Base-by-base conservation (phyloP, 2,113 vertebrate genomes). In the Phyllopteryx taeniolatus region DNA sequence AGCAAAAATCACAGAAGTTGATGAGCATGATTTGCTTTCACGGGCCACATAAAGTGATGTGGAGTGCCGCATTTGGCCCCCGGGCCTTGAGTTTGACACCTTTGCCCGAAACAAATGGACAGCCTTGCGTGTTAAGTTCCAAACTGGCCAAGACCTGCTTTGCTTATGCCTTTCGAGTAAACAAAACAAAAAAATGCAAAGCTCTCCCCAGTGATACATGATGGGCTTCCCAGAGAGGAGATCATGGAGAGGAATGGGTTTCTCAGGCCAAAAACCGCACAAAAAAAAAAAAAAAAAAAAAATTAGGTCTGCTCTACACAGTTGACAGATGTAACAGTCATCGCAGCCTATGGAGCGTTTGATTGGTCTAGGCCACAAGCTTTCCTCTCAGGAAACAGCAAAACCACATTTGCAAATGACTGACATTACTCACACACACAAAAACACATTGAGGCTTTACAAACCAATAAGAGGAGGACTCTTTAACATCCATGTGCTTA, bases 251-350 rank as follows among this genome's bases (percentile, higher is more conserved):
- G 64, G 79, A 76, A 70, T 67, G 15, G 56, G 54, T 69, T 77
- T 63, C 56, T 59, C 65, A 70, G 42, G 33, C 67, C 17, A 42
- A n/a, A n/a, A n/a, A n/a, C 20, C 54, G 19, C 51, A 15, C 0
- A 42, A 56, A 31, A 63, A 53, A 39, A 39, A 2, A 5, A 5
- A n/a, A n/a, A n/a, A n/a, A 39, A 39, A 39, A 39, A 39, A 39
- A 1, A 39, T 5, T 2, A 39, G 35, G 35, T 64, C 70, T 14
- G 42, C 39, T 76, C 47, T 71, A 59, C 66, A 35, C 73, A 68
- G 62, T 31, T 78, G 80, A 88, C 88, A 91, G 85, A 88, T 86
- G 85, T 73, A 79, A 66, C 83, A 89, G 74, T 83, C 88, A 86
- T 91, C 84, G 83, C 35, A 72, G 71, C n/a, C 62, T 69, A 77